These are phyloP conservation scores for Rhea pennata DNA, from an alignment of 2,113 vertebrate genomes.

Conservation along the genomic window DNA sequence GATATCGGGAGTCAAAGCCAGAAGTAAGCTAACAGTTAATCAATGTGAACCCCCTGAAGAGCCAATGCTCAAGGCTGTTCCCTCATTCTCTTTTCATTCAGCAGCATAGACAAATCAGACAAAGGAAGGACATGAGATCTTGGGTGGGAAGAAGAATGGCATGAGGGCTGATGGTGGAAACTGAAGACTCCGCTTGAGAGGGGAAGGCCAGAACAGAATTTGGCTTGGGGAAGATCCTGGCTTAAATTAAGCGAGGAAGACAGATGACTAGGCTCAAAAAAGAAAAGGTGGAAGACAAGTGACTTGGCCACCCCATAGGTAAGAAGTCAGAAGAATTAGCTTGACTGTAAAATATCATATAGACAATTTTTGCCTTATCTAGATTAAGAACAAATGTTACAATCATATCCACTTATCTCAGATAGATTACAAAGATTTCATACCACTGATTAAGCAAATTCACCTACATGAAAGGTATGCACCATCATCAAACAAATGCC, in stretches of 20 bases:
- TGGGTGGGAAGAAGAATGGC: background rate
- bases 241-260: background rate
- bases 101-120: background rate
- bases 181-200: background rate
- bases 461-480: background rate
- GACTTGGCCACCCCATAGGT: background rate
- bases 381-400: background rate
- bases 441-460: background rate
- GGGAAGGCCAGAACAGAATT: background rate
- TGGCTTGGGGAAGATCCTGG: background rate
- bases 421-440: background rate
- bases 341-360: background rate
- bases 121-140: background rate
- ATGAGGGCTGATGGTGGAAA: background rate
- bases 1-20: background rate
- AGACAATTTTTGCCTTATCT: background rate
- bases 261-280: background rate
- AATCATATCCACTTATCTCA: background rate
- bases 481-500: background rate
- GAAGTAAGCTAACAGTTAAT: background rate
- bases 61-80: background rate
- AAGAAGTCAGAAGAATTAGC: background rate
- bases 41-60: rapidly evolving
- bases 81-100: background rate
- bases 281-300: background rate